These are phyloP conservation scores for Lepidothrix coronata DNA, from an alignment of 2,113 vertebrate genomes.

Conservation along the genomic window DNA sequence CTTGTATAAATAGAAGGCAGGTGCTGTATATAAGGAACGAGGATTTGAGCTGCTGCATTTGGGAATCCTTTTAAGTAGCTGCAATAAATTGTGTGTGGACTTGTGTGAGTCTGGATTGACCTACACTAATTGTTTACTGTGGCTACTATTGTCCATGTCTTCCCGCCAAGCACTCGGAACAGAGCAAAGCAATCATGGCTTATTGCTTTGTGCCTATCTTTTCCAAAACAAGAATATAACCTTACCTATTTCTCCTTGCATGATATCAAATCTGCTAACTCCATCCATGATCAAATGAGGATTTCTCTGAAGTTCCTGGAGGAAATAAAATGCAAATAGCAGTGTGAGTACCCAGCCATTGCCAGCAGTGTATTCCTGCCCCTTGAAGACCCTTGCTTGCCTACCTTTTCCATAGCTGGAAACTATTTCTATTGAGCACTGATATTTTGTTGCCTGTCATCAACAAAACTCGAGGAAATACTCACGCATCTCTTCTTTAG, in stretches of 20 bases:
- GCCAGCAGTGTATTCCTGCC: background rate
- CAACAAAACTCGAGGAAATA: background rate
- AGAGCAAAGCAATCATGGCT: background rate
- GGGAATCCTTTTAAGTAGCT: background rate
- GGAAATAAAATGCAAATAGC: constrained; percentile 3
- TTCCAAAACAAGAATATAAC: background rate
- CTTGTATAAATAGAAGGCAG: background rate
- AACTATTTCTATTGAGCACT: background rate
- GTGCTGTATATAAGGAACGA: background rate
- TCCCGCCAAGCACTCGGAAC: background rate
- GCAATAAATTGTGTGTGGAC: background rate
- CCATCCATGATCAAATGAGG: constrained; percentile 68
- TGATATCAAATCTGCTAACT: constrained; percentile 75
- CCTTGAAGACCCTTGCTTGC: background rate
- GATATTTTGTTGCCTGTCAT: background rate
- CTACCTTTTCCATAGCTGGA: background rate
- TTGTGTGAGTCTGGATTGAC: background rate
- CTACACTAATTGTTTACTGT: background rate
- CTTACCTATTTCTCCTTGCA: constrained; percentile 75
- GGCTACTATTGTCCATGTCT: background rate
- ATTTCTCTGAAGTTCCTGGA: constrained; percentile 56
- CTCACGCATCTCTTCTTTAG: background rate
- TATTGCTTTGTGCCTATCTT: background rate
- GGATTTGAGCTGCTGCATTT: background rate
- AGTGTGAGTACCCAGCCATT: background rate